Evolutionary conservation across 2,888 invertebrate genomes (phyloP), one percentile per base, ranked within the genome.

Genomic region (Pollenia labialis): DNA sequence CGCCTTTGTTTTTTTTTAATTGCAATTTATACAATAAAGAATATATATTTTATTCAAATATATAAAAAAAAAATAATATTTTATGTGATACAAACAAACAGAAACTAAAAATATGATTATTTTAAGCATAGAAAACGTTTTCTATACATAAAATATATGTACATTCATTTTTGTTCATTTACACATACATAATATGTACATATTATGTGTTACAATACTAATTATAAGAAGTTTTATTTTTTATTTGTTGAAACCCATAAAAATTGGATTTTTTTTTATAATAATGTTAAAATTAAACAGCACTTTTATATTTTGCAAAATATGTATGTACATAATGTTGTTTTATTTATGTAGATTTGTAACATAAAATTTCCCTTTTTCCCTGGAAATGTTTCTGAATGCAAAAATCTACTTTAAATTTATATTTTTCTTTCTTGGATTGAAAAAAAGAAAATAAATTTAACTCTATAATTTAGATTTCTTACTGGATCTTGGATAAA

Each of bases 11-110:
- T 52, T 60, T 60, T 42, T 1, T 23, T 23, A 23, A 52, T 11
- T 71, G 11, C 12, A 42, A 52, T 80, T 80, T 4, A 60, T 64
- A 66, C 46, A 60, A 11, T 42, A n/a, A 48, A 71, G 16, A 50
- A 58, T 32, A 58, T 23, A 62, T 44, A 50, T 85, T 69, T 69
- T 60, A 52, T 71, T 18, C 4, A 79, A 58, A 68, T 40, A 50
- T 74, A 6, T 48, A 46, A 81, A 50, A 81, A 72, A 76, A 81
- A 72, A 76, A 72, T 83, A 81, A 75, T 83, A 83, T 83, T 83
- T 86, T 81, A 83, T 87, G 86, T 87, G 86, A 87, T 87, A 87
- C 50, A 76, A 64, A 64, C 9, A 74, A 75, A 80, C 8, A 72
- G 23, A 48, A 69, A 80, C 46, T 32, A 32, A 64, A 79, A 69